phyloP scores from a whole-genome alignment of 2,113 vertebrate genomes.

The Fregetta grallaria region DNA sequence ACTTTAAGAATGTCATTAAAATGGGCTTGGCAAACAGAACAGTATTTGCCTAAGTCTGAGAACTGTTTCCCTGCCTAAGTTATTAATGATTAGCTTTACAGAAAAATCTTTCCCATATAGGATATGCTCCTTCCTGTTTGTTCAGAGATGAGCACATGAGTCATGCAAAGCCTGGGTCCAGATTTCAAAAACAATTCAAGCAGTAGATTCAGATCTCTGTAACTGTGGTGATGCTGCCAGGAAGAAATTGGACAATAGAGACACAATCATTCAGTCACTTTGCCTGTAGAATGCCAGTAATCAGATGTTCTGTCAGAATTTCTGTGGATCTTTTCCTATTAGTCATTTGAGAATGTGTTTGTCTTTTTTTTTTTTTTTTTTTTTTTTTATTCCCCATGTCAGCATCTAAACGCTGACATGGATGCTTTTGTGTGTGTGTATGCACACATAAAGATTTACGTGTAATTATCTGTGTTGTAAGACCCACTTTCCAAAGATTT shows the following conservation, averaged over 20 bases:
- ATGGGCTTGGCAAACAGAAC: not conserved
- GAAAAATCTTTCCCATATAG: not conserved
- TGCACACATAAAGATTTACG: not conserved
- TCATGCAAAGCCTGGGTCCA: not conserved
- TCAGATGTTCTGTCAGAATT: slow-evolving; percentile 14
- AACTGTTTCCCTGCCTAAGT: not conserved
- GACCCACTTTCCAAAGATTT: not conserved
- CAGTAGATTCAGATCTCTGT: not conserved
- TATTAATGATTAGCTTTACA: slow-evolving; percentile 45
- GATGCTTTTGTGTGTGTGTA: not conserved
- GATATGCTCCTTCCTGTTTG: slow-evolving; percentile 38
- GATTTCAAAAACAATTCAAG: slow-evolving; percentile 48
- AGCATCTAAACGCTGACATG: not conserved
- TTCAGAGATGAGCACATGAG: slow-evolving; percentile 27
- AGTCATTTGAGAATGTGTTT: not conserved
- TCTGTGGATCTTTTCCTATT: not conserved
- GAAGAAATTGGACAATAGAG: not conserved
- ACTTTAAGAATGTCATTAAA: not conserved
- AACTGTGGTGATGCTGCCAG: not conserved
- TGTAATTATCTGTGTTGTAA: not conserved
- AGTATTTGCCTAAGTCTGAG: not conserved
- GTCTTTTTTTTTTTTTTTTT: not conserved
- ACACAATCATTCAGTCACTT: not conserved
- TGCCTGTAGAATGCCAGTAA: not conserved
- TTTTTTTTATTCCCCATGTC: not conserved